Evolutionary conservation across 2,797 vertebrate species (phyloP).

Genomic region (Loriculus beryllinus): DNA sequence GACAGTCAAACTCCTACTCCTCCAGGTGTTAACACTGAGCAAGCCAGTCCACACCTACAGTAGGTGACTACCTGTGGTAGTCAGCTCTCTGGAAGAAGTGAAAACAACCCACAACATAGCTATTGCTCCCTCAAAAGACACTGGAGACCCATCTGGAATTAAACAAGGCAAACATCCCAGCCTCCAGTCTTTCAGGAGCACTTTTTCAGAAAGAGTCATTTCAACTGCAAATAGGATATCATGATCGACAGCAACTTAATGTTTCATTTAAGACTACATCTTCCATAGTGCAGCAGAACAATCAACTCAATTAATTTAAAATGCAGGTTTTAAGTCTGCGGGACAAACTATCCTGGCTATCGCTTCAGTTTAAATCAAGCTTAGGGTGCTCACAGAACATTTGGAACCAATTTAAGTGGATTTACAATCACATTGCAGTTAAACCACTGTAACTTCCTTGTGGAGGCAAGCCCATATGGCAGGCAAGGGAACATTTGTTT

Average conservation of each 20-base stretch:
- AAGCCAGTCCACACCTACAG: not conserved
- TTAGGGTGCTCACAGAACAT: constrained; percentile 36
- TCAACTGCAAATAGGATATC: not conserved
- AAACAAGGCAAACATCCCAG: not conserved
- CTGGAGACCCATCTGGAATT: not conserved
- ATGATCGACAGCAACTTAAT: not conserved
- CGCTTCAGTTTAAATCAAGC: constrained; percentile 29
- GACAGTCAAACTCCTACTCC: not conserved
- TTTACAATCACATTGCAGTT: constrained; percentile 45
- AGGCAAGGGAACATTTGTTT: constrained; percentile 39
- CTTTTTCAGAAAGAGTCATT: not conserved
- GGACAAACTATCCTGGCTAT: not conserved
- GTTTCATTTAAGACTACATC: not conserved
- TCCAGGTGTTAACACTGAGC: not conserved
- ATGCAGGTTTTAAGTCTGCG: not conserved
- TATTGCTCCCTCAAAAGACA: not conserved
- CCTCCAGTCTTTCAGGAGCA: not conserved
- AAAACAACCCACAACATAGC: not conserved
- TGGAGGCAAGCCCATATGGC: not conserved
- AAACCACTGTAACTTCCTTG: constrained; percentile 55
- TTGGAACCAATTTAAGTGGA: constrained; percentile 58
- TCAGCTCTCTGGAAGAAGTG: not conserved
- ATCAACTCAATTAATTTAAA: not conserved
- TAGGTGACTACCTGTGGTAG: not conserved
- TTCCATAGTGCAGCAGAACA: not conserved